These are phyloP conservation scores for Nyctalus aviator DNA, from an alignment of 2,797 vertebrate genomes.

Conservation along the genomic window DNA sequence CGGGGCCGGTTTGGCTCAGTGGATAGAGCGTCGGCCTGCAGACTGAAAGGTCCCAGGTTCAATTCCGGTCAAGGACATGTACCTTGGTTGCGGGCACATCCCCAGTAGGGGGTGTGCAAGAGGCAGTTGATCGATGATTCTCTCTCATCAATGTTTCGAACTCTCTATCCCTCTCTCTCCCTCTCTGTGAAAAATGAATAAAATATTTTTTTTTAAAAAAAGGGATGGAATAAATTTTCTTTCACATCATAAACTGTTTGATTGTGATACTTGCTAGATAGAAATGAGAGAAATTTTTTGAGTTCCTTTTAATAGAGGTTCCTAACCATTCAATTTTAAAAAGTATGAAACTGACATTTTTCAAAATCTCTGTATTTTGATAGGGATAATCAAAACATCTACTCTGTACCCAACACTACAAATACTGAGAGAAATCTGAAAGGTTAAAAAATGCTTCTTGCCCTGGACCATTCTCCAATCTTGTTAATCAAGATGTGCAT, in stretches of 20 bases:
- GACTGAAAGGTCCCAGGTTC: too few species aligned
- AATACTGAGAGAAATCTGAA: slow-evolving; percentile 16
- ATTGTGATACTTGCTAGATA: neutral
- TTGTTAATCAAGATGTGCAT: slow-evolving; percentile 42
- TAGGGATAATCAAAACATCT: slow-evolving; percentile 31
- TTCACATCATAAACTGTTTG: neutral
- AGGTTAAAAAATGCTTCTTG: neutral
- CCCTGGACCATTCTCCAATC: neutral
- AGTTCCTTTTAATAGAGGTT: neutral
- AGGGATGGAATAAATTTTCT: slow-evolving; percentile 21
- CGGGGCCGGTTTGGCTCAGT: too few species aligned
- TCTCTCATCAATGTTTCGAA: too few species aligned
- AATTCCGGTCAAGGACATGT: too few species aligned
- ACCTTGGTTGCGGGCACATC: too few species aligned
- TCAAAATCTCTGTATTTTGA: neutral
- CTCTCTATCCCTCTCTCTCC: too few species aligned
- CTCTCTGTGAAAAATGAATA: too few species aligned
- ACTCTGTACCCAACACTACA: neutral
- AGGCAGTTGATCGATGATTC: too few species aligned
- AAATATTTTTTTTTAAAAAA: too few species aligned
- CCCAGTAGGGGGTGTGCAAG: too few species aligned
- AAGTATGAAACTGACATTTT: slow-evolving; percentile 4
- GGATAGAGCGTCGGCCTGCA: too few species aligned
- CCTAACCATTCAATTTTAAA: slow-evolving; percentile 31
- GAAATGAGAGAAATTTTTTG: neutral